Conservation (phyloP, 2,797 vertebrate species). For the Esox lucius region DNA sequence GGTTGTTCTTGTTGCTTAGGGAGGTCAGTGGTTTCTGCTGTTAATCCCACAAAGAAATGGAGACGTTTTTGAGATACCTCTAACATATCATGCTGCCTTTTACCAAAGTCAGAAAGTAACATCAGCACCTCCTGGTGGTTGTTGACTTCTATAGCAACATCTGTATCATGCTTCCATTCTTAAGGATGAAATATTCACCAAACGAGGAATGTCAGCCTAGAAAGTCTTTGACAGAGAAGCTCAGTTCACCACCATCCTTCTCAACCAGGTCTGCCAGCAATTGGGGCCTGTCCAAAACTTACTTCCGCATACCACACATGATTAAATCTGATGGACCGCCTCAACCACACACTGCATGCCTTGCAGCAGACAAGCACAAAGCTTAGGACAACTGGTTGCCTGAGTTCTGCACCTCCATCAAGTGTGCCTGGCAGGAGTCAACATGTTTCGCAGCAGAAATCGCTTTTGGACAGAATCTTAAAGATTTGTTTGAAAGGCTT, state of each 20-base stretch:
- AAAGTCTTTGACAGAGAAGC: not conserved
- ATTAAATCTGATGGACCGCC: not conserved
- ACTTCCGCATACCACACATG: conserved; percentile 12
- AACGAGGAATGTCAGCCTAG: not conserved
- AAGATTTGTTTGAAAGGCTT: not conserved
- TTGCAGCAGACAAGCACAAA: not conserved
- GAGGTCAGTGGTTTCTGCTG: not conserved
- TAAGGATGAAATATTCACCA: conserved; percentile 1
- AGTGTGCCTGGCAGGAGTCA: conserved; percentile 12
- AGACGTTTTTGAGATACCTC: not conserved
- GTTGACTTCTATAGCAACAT: not conserved
- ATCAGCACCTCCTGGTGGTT: not conserved
- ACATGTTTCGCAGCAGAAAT: conserved; percentile 19
- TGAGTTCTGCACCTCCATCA: conserved; percentile 15
- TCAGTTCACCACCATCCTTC: not conserved
- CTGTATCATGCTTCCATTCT: not conserved
- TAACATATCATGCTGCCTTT: not conserved
- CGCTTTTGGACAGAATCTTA: not conserved
- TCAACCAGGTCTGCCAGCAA: not conserved
- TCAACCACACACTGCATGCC: not conserved
- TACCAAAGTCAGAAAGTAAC: not conserved
- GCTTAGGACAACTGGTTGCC: conserved; percentile 14
- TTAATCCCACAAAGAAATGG: not conserved
- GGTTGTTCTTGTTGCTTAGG: not conserved
- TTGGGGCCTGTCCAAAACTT: not conserved